Conservation (phyloP, 2,888 invertebrate genomes). For the Cephus nigrinus region DNA sequence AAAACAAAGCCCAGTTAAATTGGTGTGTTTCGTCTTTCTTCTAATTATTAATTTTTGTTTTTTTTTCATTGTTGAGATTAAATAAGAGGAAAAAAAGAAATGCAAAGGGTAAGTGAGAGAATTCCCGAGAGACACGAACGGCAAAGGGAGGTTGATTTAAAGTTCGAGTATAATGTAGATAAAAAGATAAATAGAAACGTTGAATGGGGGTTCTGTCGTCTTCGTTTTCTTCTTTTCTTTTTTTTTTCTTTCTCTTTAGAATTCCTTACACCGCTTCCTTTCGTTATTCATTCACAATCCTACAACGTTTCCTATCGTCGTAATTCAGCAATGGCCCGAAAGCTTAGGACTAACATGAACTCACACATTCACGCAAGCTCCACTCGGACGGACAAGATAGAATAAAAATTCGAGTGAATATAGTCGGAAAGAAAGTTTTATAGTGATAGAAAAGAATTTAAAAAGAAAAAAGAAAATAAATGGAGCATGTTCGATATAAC, state of each 20-base stretch:
- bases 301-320: background rate
- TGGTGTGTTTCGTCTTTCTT: slow-evolving; percentile 45
- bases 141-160: background rate
- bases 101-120: slow-evolving; percentile 33
- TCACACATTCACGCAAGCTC: slow-evolving; percentile 59
- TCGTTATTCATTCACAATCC: background rate
- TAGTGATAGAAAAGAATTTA: slow-evolving; percentile 14
- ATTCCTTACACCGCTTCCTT: slow-evolving; percentile 16
- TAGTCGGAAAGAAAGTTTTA: slow-evolving; percentile 2
- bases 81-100: background rate
- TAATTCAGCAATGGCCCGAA: slow-evolving; percentile 16
- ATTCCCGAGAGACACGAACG: background rate
- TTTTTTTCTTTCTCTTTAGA: slow-evolving; percentile 17
- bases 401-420: slow-evolving; percentile 23
- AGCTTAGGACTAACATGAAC: slow-evolving; percentile 23
- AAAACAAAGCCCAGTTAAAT: slow-evolving; percentile 73
- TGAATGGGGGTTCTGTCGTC: background rate
- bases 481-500: background rate
- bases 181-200: background rate
- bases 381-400: slow-evolving; percentile 60
- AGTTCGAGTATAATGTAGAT: background rate
- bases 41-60: background rate
- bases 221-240: slow-evolving; percentile 9
- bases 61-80: slow-evolving; percentile 29
- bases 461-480: background rate